phyloP scores from a whole-genome alignment of 2,888 invertebrate genomes.

The Ophion obscuratus region DNA sequence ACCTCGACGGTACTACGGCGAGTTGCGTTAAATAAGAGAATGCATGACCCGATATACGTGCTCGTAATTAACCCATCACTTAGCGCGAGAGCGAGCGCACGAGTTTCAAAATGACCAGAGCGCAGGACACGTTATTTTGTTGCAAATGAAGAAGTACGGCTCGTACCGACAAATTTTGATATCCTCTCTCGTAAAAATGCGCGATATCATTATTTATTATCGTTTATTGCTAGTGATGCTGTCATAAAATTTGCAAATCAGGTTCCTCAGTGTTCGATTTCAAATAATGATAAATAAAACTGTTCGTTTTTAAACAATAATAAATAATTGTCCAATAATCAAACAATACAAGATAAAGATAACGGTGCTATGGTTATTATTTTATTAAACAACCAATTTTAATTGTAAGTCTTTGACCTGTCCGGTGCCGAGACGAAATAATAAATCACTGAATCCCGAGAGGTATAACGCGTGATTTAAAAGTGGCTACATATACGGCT shows the following conservation, averaged over 20 bases:
- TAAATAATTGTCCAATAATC: no score
- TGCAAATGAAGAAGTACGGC: conserved; percentile 10
- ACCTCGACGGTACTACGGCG: conserved; percentile 15
- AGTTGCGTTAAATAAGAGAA: conserved; percentile 73
- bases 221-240: not conserved
- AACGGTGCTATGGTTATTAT: no score
- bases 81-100: conserved; percentile 49
- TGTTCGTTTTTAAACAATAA: not conserved
- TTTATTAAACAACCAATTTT: no score
- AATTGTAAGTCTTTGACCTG: no score
- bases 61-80: conserved; percentile 78
- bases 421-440: conserved; percentile 72
- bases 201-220: not conserved
- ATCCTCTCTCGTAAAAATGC: not conserved
- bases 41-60: conserved; percentile 70
- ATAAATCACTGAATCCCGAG: conserved; percentile 74
- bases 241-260: not conserved
- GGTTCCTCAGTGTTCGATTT: not conserved
- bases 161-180: not conserved
- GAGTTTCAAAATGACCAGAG: conserved; percentile 57
- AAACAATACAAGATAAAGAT: no score
- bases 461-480: conserved; percentile 46
- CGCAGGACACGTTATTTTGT: conserved; percentile 4
- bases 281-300: not conserved
- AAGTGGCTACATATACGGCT: conserved; percentile 9